Evolutionary conservation across 2,113 vertebrate species (phyloP).

Genomic region (Phodopus roborovskii): DNA sequence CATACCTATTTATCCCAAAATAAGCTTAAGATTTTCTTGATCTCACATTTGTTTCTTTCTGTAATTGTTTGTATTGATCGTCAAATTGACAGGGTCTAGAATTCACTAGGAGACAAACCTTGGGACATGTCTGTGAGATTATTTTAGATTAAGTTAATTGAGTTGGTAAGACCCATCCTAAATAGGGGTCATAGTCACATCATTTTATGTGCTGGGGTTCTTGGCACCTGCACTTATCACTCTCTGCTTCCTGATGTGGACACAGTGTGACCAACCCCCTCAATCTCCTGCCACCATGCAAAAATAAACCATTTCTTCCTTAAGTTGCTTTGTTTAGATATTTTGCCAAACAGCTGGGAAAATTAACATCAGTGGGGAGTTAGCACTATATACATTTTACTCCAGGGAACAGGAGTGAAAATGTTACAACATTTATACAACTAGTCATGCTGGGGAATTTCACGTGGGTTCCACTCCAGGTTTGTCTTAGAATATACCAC

Average conservation of each 20-base stretch:
- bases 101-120: not conserved
- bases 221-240: not conserved
- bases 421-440: not conserved
- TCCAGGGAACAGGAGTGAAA: not conserved
- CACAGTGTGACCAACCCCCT: not conserved
- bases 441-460: not conserved
- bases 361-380: not conserved
- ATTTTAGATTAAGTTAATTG: not conserved
- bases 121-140: not conserved
- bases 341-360: not conserved
- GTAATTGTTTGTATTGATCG: not conserved
- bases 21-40: not conserved
- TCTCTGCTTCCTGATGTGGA: not conserved
- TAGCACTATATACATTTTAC: not conserved
- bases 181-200: not conserved
- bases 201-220: not conserved
- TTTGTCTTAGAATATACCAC: not conserved
- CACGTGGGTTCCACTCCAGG: not conserved
- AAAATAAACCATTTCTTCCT: not conserved
- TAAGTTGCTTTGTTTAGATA: not conserved
- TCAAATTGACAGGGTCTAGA: not conserved
- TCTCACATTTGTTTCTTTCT: not conserved
- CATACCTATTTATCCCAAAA: constrained; percentile 9
- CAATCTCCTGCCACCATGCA: not conserved
- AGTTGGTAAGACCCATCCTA: not conserved